Conservation (phyloP, 2,888 invertebrate genomes). For the Perdita meconis region DNA sequence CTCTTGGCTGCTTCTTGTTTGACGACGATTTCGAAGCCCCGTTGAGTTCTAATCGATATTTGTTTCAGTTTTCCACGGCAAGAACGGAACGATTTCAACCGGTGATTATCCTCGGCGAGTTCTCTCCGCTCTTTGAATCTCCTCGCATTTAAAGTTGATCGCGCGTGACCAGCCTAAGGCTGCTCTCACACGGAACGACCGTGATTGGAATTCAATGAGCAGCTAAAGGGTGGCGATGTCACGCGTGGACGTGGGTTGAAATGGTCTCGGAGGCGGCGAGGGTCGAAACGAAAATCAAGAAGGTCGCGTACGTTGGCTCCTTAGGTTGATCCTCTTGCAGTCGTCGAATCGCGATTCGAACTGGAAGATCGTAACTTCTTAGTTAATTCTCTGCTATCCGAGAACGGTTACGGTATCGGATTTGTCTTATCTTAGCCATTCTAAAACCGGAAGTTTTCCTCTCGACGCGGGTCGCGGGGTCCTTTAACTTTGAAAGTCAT, state of each 20-base stretch:
- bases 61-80: slow-evolving; percentile 24
- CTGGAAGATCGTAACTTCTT: neutral
- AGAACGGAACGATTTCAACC: slow-evolving; percentile 3
- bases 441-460: neutral
- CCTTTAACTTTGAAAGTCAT: slow-evolving; percentile 4
- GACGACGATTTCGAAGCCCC: neutral
- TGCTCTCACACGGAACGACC: slow-evolving; percentile 15
- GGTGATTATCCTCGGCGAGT: slow-evolving; percentile 20
- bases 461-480: neutral
- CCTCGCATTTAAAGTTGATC: slow-evolving; percentile 26
- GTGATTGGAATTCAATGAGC: slow-evolving; percentile 24
- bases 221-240: neutral
- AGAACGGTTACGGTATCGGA: no score
- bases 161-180: slow-evolving; percentile 24
- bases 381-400: neutral
- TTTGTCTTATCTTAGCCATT: neutral
- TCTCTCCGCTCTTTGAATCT: slow-evolving; percentile 14
- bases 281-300: slow-evolving; percentile 9
- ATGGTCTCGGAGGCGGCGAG: neutral
- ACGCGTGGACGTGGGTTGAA: neutral
- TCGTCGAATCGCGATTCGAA: neutral
- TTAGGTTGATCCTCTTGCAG: neutral
- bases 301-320: neutral
- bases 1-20: neutral
- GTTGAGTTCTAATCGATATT: slow-evolving; percentile 15